Conservation (phyloP, 1,140 invertebrate species). For the Zaprionus taronus region DNA sequence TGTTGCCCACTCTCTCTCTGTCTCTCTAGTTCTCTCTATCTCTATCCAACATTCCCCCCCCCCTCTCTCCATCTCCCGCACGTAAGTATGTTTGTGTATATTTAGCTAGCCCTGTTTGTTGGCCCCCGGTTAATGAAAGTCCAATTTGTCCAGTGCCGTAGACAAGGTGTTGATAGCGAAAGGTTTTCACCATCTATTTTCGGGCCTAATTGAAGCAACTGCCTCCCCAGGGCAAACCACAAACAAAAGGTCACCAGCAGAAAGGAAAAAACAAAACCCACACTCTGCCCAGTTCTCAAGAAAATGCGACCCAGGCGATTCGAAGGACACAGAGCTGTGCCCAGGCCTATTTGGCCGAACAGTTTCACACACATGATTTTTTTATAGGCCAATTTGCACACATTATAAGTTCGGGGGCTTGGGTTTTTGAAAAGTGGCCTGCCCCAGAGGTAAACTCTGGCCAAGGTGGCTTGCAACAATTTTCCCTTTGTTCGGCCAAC, state of each 20-base stretch:
- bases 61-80: background rate
- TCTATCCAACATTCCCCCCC: background rate
- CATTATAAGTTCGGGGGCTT: constrained; percentile 65
- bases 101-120: constrained; percentile 42
- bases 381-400: constrained; percentile 79
- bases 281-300: constrained; percentile 8
- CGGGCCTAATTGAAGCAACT: constrained; percentile 59
- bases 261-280: background rate
- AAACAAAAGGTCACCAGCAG: constrained; percentile 39
- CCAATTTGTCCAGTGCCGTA: constrained; percentile 42
- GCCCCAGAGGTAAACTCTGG: constrained; percentile 40
- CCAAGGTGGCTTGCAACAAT: constrained; percentile 25
- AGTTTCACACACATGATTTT: constrained; percentile 79
- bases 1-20: constrained; percentile 12
- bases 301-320: constrained; percentile 23
- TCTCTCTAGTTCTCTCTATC: background rate
- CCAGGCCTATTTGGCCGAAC: constrained; percentile 21
- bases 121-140: constrained; percentile 45
- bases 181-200: constrained; percentile 63
- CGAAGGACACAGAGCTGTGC: background rate
- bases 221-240: constrained; percentile 25
- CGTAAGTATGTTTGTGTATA: constrained; percentile 12
- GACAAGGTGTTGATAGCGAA: constrained; percentile 66
- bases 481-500: constrained; percentile 24
- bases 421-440: constrained; percentile 27